Conservation (phyloP, 2,888 invertebrate species). For the Proisotoma minuta region DNA sequence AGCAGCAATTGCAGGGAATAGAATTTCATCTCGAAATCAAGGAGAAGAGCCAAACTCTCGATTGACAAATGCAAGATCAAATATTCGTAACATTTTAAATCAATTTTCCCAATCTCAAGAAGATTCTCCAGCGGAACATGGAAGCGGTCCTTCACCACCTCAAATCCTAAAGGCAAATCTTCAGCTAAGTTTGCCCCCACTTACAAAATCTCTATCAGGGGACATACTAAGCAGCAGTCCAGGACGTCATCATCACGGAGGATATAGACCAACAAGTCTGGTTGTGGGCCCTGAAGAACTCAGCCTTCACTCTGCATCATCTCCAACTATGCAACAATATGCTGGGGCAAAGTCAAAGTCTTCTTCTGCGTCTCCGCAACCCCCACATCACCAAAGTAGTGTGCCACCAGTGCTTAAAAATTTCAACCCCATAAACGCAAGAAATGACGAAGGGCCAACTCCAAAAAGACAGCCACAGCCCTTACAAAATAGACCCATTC, state of each 20-base stretch:
- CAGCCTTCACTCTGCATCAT: neutral
- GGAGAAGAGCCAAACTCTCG: constrained; percentile 26
- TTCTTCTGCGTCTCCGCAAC: neutral
- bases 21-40: constrained; percentile 34
- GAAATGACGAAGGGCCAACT: neutral
- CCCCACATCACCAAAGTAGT: neutral
- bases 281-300: constrained; percentile 11
- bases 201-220: constrained; percentile 45
- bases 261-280: constrained; percentile 9
- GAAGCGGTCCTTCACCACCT: constrained; percentile 19
- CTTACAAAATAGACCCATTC: constrained; percentile 27
- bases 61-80: constrained; percentile 39
- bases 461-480: neutral
- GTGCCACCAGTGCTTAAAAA: neutral
- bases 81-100: constrained; percentile 39
- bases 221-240: constrained; percentile 34
- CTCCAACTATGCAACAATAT: neutral
- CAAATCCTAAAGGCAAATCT: constrained; percentile 22
- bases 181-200: constrained; percentile 35
- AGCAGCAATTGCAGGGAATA: constrained; percentile 58
- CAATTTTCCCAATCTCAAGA: constrained; percentile 34
- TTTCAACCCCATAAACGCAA: neutral
- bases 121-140: constrained; percentile 16
- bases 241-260: constrained; percentile 1
- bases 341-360: neutral